These are phyloP conservation scores for Lacerta bilineata DNA, from an alignment of 2,797 vertebrate genomes.

Conservation along the genomic window DNA sequence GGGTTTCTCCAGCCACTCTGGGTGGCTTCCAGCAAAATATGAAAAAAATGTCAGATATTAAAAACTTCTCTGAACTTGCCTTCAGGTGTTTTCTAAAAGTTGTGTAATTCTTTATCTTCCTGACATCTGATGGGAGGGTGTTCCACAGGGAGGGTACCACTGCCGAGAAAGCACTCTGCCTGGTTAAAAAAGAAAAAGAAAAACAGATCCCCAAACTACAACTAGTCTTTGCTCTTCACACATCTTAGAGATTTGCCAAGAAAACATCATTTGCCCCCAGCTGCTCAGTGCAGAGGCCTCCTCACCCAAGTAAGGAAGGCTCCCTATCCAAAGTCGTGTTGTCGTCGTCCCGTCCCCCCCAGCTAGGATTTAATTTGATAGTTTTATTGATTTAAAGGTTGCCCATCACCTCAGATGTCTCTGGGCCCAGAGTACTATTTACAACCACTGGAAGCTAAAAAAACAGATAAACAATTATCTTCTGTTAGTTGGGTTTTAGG, in stretches of 20 bases:
- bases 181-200: background rate
- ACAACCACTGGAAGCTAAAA: background rate
- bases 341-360: background rate
- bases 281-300: background rate
- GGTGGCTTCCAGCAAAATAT: no score
- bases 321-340: background rate
- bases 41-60: no score
- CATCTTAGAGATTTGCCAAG: background rate
- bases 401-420: background rate
- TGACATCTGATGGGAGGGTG: no score
- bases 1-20: no score
- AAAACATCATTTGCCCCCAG: background rate
- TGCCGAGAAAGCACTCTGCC: no score
- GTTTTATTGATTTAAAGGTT: background rate
- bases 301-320: no score
- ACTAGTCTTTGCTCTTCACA: background rate
- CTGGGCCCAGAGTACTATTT: background rate
- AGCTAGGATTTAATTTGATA: conserved; percentile 17
- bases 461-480: background rate
- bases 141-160: no score
- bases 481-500: background rate
- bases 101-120: no score
- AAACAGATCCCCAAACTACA: background rate
- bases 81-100: no score
- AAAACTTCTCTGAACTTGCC: no score